phyloP scores from a whole-genome alignment of 2,888 invertebrate genomes.

The Drosophila mulleri region DNA sequence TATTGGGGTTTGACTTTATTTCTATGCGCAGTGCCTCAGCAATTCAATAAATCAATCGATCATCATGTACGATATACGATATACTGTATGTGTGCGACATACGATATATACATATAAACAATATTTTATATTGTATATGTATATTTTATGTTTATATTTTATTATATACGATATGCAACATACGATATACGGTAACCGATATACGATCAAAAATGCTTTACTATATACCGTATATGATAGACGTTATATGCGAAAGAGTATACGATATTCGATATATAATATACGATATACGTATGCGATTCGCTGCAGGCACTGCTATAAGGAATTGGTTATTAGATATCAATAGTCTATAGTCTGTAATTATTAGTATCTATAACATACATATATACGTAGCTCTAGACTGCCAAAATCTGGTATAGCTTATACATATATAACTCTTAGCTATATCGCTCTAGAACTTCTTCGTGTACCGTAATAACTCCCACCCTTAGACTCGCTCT shows the following conservation, averaged over 20 bases:
- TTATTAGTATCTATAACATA: slow-evolving; percentile 21
- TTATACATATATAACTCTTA: slow-evolving; percentile 8
- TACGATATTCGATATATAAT: not conserved
- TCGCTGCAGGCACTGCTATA: slow-evolving; percentile 19
- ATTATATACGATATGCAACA: not conserved
- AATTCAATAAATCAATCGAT: not conserved
- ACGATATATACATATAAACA: not conserved
- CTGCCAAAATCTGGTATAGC: slow-evolving; percentile 6
- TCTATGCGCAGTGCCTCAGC: slow-evolving; percentile 12
- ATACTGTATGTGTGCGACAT: not conserved
- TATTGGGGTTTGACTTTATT: slow-evolving; percentile 8
- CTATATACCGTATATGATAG: not conserved
- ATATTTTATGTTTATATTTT: too few relatives aligned
- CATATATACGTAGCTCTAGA: slow-evolving; percentile 14
- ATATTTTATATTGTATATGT: too few relatives aligned
- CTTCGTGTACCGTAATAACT: slow-evolving; percentile 8
- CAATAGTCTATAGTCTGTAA: slow-evolving; percentile 25
- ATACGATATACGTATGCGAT: not conserved
- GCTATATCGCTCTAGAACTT: slow-evolving; percentile 32
- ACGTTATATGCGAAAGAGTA: not conserved
- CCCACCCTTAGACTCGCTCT: slow-evolving; percentile 25
- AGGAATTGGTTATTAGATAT: slow-evolving; percentile 15
- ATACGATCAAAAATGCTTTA: not conserved
- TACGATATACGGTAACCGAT: not conserved
- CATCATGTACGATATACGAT: not conserved